Conservation (phyloP, 2,113 vertebrate species). For the Charadrius vociferus region DNA sequence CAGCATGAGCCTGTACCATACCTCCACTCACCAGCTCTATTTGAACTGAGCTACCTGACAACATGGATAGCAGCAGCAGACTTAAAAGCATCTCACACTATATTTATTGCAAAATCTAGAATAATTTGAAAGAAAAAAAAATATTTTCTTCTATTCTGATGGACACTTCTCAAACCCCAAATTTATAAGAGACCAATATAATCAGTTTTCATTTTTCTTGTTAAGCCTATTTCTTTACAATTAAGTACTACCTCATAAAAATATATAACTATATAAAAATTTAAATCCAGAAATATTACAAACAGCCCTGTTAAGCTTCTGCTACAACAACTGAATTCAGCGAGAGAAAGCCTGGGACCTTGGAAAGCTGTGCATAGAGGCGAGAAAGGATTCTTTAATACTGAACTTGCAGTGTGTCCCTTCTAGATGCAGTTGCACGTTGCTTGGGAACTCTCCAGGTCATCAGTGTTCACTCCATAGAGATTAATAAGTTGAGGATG, state of each 20-base stretch:
- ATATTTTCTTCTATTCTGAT: background rate
- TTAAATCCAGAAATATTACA: background rate
- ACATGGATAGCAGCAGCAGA: background rate
- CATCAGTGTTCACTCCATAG: conserved; percentile 78
- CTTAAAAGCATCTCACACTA: background rate
- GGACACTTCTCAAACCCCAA: accelerated
- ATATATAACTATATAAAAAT: background rate
- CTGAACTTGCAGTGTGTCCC: background rate
- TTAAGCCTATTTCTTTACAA: background rate
- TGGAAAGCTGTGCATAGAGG: background rate
- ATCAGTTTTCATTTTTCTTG: background rate
- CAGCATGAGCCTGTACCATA: background rate
- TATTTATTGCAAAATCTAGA: background rate
- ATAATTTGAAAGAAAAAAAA: background rate
- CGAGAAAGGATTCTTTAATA: background rate
- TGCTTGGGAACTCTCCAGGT: conserved; percentile 71
- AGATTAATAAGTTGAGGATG: conserved; percentile 82
- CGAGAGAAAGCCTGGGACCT: background rate
- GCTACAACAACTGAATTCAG: background rate
- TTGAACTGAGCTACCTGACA: background rate
- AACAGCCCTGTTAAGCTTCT: background rate
- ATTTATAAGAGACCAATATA: background rate
- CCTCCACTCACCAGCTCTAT: background rate
- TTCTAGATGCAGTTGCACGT: conserved; percentile 80
- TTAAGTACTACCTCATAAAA: background rate